phyloP scores from a whole-genome alignment of 2,888 invertebrate genomes.

The Neria commutata region DNA sequence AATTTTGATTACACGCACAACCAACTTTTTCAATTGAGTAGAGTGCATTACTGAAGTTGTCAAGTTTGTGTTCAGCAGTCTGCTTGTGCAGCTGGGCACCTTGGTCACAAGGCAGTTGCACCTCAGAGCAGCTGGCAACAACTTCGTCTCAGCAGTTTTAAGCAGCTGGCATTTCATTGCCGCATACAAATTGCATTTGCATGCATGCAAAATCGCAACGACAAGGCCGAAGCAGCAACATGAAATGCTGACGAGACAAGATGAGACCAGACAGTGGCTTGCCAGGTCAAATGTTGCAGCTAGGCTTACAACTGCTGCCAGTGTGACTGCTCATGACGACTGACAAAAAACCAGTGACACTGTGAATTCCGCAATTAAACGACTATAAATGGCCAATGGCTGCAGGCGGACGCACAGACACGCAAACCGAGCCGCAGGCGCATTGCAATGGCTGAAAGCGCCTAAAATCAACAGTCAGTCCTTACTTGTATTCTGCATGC shows the following conservation, averaged over 20 bases:
- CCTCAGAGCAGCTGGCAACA: no score
- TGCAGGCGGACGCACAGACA: not conserved
- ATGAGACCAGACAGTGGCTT: no score
- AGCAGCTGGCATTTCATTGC: not conserved
- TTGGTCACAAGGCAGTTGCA: no score
- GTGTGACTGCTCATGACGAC: not conserved
- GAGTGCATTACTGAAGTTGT: no score
- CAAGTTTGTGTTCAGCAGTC: no score
- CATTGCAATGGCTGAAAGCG: conserved; percentile 16
- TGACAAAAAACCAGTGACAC: conserved; percentile 10
- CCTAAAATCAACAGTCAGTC: not conserved
- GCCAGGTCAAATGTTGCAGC: no score
- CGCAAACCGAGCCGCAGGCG: not conserved
- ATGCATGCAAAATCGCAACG: not conserved
- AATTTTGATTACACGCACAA: no score
- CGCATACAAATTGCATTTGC: not conserved
- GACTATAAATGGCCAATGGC: conserved; percentile 16
- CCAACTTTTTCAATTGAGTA: no score
- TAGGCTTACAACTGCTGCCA: not conserved
- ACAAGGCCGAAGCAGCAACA: not conserved
- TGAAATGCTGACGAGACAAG: not conserved
- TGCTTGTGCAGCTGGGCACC: no score
- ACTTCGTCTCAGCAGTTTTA: no score
- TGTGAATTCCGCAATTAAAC: conserved; percentile 27
- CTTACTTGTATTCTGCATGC: not conserved